A percentile compares a stretch with the other conserved stretches of the same genome.
Conservation (phyloP, 2,113 vertebrate species). For the Sisor rabdophorus region DNA sequence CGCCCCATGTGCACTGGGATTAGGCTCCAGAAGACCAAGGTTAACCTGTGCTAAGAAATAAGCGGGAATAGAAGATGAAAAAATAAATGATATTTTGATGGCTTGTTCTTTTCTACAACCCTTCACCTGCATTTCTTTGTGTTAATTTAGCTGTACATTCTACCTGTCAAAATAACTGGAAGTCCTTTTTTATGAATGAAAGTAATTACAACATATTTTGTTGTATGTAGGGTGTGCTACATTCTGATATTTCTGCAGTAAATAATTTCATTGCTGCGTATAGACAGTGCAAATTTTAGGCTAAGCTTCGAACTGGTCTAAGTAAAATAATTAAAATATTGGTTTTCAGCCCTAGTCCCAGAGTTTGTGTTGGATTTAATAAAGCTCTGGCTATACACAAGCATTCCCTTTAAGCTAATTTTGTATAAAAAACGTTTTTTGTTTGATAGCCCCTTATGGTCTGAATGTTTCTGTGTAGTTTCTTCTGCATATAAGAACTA, state of each 20-base stretch:
- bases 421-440: background rate
- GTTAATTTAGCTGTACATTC: background rate
- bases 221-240: background rate
- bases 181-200: background rate
- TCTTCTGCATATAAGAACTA: background rate
- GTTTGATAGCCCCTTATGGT: background rate
- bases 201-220: background rate
- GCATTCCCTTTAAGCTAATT: background rate
- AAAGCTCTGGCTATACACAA: background rate
- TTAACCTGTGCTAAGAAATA: too few species aligned
- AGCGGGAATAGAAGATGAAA: too few species aligned
- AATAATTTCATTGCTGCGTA: background rate
- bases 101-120: background rate
- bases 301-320: too few species aligned
- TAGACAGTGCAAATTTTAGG: too few species aligned
- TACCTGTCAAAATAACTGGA: background rate
- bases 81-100: background rate
- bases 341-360: background rate
- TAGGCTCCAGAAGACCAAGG: too few species aligned
- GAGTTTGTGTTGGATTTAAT: background rate
- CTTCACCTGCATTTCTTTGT: conserved; percentile 6
- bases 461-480: too few species aligned
- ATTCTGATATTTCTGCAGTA: background rate
- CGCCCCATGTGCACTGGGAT: too few species aligned
- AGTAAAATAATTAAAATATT: too few species aligned